These are phyloP conservation scores for Melopsittacus undulatus DNA, from an alignment of 2,797 vertebrate genomes.

Conservation along the genomic window DNA sequence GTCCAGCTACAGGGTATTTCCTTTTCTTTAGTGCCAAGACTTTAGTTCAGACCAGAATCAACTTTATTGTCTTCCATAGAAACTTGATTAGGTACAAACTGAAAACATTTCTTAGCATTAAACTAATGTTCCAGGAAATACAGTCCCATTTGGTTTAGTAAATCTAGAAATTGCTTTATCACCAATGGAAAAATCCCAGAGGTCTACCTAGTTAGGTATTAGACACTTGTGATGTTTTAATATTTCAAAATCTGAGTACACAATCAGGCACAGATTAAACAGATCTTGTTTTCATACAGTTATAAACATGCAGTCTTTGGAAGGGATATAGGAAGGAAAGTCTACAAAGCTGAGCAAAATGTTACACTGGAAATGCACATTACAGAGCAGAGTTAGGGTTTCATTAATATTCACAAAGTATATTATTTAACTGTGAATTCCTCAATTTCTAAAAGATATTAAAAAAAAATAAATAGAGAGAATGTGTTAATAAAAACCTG, in stretches of 20 bases:
- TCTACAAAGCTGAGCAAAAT: neutral
- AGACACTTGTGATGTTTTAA: neutral
- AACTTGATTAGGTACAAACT: neutral
- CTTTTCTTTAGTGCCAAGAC: neutral
- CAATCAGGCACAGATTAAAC: neutral
- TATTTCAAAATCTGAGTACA: neutral
- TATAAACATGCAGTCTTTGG: neutral
- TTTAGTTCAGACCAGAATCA: neutral
- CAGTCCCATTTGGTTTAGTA: neutral
- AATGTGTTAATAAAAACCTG: neutral
- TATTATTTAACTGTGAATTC: neutral
- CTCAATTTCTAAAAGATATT: neutral
- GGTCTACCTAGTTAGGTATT: neutral
- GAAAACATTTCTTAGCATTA: neutral
- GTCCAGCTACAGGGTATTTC: neutral
- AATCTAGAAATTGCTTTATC: neutral
- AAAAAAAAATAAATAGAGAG: neutral
- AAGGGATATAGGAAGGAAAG: neutral
- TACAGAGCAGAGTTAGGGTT: neutral
- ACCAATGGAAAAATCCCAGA: neutral
- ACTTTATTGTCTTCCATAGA: neutral
- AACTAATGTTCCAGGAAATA: neutral
- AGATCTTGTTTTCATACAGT: neutral
- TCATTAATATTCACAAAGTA: neutral
- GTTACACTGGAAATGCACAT: neutral